phyloP scores from a whole-genome alignment of 2,113 vertebrate genomes.

The Corythaeola cristata region DNA sequence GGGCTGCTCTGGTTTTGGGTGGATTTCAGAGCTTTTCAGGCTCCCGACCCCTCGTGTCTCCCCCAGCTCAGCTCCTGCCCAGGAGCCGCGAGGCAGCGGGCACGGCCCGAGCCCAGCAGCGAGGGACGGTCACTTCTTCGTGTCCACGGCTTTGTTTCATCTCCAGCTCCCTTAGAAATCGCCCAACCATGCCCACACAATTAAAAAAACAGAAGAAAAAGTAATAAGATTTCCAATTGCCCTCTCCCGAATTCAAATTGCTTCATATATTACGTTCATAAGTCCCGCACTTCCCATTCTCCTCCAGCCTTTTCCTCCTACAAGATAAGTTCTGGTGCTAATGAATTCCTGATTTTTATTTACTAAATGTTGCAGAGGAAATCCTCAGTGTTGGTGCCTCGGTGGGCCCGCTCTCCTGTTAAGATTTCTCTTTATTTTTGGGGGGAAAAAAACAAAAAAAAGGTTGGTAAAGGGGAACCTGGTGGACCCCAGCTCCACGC shows the following conservation, averaged over 20 bases:
- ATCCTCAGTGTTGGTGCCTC: slow-evolving; percentile 23
- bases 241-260: slow-evolving; percentile 56
- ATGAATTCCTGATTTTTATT: slow-evolving; percentile 61
- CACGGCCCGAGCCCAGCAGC: not conserved
- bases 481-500: not conserved
- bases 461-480: not conserved
- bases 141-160: not conserved
- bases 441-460: not conserved
- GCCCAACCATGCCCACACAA: slow-evolving; percentile 1
- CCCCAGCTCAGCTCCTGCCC: fast-evolving
- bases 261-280: slow-evolving; percentile 54
- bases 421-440: not conserved
- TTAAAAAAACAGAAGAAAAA: slow-evolving; percentile 51
- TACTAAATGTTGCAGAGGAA: slow-evolving; percentile 45
- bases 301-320: not conserved
- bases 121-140: not conserved
- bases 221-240: slow-evolving; percentile 69
- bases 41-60: not conserved
- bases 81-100: fast-evolving
- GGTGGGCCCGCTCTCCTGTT: slow-evolving; percentile 4
- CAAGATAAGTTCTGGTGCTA: not conserved
- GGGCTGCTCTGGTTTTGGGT: not conserved
- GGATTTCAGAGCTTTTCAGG: not conserved
- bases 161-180: slow-evolving; percentile 39
- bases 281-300: not conserved